Evolutionary conservation across 2,797 vertebrate genomes (phyloP).

Genomic region (Poliocrania exsul): DNA sequence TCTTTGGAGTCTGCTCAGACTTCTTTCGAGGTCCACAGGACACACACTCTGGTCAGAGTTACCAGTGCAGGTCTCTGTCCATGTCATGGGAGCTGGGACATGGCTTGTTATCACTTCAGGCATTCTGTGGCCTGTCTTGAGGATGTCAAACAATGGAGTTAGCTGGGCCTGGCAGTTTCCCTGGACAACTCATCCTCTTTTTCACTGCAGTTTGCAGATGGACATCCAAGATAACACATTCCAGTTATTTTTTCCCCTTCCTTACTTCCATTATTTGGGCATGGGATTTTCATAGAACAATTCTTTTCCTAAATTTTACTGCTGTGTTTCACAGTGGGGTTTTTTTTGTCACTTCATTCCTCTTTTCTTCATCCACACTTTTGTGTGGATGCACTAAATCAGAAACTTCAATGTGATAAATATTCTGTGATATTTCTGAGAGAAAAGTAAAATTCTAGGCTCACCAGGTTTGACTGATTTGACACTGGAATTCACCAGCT

Average conservation of each 20-base stretch:
- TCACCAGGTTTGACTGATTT: background rate
- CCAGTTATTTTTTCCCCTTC: background rate
- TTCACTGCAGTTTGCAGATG: background rate
- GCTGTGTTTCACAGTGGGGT: background rate
- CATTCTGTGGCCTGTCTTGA: background rate
- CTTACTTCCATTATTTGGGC: background rate
- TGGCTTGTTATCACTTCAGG: background rate
- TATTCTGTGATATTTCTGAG: background rate
- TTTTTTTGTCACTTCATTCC: background rate
- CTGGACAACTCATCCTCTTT: background rate
- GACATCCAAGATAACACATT: background rate
- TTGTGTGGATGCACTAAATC: background rate
- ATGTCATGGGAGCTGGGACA: accelerated
- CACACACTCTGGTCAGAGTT: background rate
- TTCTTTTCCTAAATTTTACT: background rate
- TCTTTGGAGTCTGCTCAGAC: background rate
- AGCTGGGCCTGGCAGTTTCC: background rate
- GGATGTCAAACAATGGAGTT: background rate
- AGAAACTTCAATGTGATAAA: background rate
- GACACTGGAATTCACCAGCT: background rate
- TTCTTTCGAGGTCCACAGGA: accelerated
- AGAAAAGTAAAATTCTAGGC: background rate
- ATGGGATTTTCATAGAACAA: background rate
- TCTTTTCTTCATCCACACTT: background rate
- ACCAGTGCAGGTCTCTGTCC: background rate